Conservation (phyloP, 2,797 vertebrate genomes). For the Falco columbarius region DNA sequence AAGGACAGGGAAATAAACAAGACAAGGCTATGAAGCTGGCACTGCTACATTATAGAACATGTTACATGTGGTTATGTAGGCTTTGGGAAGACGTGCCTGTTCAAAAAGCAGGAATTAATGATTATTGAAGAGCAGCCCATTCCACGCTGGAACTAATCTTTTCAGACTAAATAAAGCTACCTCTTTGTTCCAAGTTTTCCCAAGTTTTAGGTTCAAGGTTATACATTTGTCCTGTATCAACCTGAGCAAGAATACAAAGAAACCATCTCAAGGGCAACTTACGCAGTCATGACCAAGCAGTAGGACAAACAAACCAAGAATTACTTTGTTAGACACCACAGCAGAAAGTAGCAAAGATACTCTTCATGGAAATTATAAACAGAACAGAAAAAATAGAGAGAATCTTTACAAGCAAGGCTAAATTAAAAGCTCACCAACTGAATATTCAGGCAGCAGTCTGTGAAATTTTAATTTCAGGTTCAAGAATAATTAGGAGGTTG, state of each 20-base stretch:
- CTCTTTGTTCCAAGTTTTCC: neutral
- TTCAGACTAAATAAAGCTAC: neutral
- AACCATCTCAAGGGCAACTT: neutral
- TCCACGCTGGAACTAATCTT: neutral
- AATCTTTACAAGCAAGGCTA: neutral
- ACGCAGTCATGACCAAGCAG: neutral
- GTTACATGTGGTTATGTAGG: accelerated
- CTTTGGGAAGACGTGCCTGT: neutral
- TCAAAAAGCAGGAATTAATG: neutral
- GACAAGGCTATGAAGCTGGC: neutral
- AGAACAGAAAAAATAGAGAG: neutral
- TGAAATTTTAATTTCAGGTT: neutral
- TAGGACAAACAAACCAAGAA: neutral
- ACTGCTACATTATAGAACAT: neutral
- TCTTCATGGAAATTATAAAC: neutral
- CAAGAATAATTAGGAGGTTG: accelerated
- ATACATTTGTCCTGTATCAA: neutral
- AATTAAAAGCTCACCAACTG: neutral
- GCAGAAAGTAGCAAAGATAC: neutral
- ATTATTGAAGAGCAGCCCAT: neutral
- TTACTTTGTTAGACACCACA: neutral
- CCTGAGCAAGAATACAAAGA: neutral
- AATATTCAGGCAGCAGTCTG: neutral
- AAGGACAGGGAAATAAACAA: neutral
- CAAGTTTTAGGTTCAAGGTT: neutral